Conservation (phyloP, 2,888 invertebrate species). For the Trichogramma evanescens region DNA sequence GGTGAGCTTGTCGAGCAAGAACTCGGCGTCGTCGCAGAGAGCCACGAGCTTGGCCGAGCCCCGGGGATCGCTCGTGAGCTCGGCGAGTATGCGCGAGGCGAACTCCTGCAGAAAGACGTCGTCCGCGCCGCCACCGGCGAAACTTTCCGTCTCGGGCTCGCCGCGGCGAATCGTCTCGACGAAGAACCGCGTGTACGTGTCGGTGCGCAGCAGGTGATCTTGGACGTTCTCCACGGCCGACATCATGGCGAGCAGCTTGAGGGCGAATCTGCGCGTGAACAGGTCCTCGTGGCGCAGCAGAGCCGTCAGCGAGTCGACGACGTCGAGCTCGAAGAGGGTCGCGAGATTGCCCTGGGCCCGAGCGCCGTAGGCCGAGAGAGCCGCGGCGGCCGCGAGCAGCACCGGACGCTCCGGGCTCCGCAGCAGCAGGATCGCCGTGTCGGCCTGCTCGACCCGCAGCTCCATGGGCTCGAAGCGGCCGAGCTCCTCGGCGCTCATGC, state of each 20-base stretch:
- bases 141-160: too few relatives aligned
- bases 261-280: slow-evolving; percentile 47
- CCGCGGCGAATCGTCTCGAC: slow-evolving; percentile 39
- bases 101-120: slow-evolving; percentile 54
- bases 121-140: slow-evolving; percentile 38
- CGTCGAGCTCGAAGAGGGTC: slow-evolving; percentile 33
- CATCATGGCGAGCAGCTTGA: slow-evolving; percentile 52
- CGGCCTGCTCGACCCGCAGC: slow-evolving; percentile 33
- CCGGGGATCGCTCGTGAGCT: slow-evolving; percentile 50
- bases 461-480: slow-evolving; percentile 28
- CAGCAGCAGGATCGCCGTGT: slow-evolving; percentile 35
- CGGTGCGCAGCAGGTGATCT: slow-evolving; percentile 46
- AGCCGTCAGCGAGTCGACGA: slow-evolving; percentile 30
- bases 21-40: slow-evolving; percentile 48
- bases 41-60: slow-evolving; percentile 48
- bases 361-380: slow-evolving; percentile 50
- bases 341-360: slow-evolving; percentile 38
- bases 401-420: slow-evolving; percentile 40
- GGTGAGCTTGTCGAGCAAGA: slow-evolving; percentile 50
- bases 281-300: slow-evolving; percentile 35
- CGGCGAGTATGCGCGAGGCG: slow-evolving; percentile 50
- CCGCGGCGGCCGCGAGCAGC: slow-evolving; percentile 44
- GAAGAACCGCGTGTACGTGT: slow-evolving; percentile 47
- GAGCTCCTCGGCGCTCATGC: too few relatives aligned
- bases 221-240: slow-evolving; percentile 49